Base-by-base conservation (phyloP, 2,888 invertebrate species). In the Limulus polyphemus region DNA sequence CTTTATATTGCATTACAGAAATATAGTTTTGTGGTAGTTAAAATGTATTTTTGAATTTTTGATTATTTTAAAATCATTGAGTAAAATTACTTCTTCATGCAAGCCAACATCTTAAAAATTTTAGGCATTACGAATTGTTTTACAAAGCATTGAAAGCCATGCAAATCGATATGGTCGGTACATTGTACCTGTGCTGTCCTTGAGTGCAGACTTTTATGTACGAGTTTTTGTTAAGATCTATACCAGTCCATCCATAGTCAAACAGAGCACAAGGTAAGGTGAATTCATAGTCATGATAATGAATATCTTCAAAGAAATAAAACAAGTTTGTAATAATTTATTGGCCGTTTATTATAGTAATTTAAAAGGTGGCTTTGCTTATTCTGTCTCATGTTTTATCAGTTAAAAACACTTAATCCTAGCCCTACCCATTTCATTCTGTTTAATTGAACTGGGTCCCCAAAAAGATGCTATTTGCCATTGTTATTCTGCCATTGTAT, bases 191-290 rank as follows among this genome's bases (percentile, higher is more conserved):
- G 74, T 98, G 55, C 75, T 99, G 3, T 91, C 91, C 47, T 77
- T 99, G 67, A 94, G 94, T 32, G 90, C 88, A 0, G 99, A 99
- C 77, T 99, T 99, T 79, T 99, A 99, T 75, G 84, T 98, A 51
- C 80, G 99, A 64, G 86, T 98, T 11, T 95, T 98, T 76, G 90
- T 99, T 1, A 83, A 84, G 71, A 80, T 99, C 0, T 84, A 82
- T 71, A 83, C 85, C 0, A 87, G 94, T 50, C 88, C 89, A 59
- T 79, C 83, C 54, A 84, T 85, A 70, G 95, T 93, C 72, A 98
- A 99, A 79, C 83, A 83, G 71, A 87, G 87, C 56, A 86, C 87
- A 57, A 87, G 85, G 88, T 88, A 73, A 74, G 69, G 69, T 54
- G 47, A 14, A 55, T 52, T 32, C 32, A 32, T 32, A 32, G 32